Percentiles rank a stretch among this genome's conserved stretches.
These are phyloP conservation scores for Microtus oregoni DNA, from an alignment of 2,113 vertebrate genomes.

Conservation along the genomic window DNA sequence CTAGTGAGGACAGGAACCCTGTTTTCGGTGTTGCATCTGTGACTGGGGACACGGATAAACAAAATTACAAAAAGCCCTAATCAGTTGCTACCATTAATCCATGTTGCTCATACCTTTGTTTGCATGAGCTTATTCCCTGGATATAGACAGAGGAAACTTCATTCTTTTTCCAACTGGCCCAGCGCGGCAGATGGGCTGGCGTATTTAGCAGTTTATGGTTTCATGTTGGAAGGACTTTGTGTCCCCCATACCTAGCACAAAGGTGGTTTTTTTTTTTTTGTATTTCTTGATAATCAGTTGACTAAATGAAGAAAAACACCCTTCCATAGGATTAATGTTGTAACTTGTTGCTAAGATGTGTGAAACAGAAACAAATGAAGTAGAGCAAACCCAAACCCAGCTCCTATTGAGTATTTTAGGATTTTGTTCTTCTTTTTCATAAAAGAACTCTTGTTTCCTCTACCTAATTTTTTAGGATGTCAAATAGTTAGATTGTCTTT, in stretches of 20 bases:
- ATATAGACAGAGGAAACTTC: neutral
- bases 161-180: neutral
- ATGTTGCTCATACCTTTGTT: neutral
- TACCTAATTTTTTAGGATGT: neutral
- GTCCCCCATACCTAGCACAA: neutral
- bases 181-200: neutral
- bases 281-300: neutral
- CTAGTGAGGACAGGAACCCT: neutral
- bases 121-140: constrained; percentile 32
- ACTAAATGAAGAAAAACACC: neutral
- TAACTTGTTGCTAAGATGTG: neutral
- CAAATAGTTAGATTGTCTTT: neutral
- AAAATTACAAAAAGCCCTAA: neutral
- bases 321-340: neutral
- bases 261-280: fast-evolving
- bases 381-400: neutral
- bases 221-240: neutral
- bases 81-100: neutral
- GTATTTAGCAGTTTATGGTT: neutral
- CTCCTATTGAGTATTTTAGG: neutral
- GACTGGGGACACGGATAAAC: neutral
- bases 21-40: neutral
- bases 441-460: neutral
- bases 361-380: neutral
- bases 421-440: neutral